These are phyloP conservation scores for Monomorium pharaonis DNA, from an alignment of 1,140 invertebrate species.

Conservation along the genomic window DNA sequence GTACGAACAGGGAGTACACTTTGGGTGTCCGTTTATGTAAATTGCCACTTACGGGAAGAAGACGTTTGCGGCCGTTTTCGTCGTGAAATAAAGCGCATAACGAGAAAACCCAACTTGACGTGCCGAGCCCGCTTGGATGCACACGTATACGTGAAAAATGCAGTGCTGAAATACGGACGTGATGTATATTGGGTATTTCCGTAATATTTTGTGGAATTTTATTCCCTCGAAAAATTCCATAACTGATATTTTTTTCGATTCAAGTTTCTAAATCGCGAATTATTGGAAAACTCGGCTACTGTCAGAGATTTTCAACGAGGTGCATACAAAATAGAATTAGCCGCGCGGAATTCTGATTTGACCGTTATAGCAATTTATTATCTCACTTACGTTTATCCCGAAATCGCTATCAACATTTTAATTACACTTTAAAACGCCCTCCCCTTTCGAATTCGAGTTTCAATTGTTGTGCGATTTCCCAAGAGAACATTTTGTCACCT, in stretches of 20 bases:
- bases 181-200: not conserved
- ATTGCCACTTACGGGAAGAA: conserved; percentile 72
- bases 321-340: not conserved
- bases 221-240: not conserved
- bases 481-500: not conserved
- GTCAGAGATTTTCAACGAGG: too few relatives aligned
- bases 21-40: conserved; percentile 75
- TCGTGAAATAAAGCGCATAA: conserved; percentile 71
- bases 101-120: conserved; percentile 11
- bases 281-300: not conserved
- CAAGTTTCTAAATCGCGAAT: not conserved
- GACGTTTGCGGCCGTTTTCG: conserved; percentile 66
- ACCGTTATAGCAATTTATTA: not conserved
- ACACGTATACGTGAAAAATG: not conserved
- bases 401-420: not conserved
- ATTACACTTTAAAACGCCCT: not conserved
- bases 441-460: not conserved
- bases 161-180: conserved; percentile 1
- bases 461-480: not conserved
- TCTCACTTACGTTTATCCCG: not conserved
- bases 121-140: not conserved
- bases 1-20: conserved; percentile 56
- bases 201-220: conserved; percentile 11
- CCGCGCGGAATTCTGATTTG: not conserved
- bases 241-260: not conserved